phyloP scores from a whole-genome alignment of 2,113 vertebrate genomes.

The Melanerpes formicivorus region DNA sequence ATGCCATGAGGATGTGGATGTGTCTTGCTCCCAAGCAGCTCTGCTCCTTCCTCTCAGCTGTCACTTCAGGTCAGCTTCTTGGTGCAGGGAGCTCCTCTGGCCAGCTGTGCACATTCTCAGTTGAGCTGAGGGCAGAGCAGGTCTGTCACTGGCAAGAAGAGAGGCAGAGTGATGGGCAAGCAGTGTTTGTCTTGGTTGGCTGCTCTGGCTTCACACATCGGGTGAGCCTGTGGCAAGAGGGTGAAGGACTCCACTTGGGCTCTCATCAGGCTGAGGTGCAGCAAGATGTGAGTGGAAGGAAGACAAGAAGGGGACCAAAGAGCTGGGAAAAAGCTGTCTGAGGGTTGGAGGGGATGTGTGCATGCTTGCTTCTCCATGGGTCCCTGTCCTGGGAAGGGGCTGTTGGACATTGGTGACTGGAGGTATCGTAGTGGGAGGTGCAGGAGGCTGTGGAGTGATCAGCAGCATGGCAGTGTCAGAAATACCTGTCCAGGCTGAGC shows the following conservation, averaged over 20 bases:
- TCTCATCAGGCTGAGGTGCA: background rate
- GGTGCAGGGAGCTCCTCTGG: background rate
- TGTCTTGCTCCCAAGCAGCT: background rate
- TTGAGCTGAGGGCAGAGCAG: background rate
- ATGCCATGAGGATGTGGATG: rapidly evolving
- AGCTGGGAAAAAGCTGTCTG: background rate
- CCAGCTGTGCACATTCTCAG: background rate
- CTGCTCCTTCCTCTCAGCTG: background rate
- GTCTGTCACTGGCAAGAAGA: background rate
- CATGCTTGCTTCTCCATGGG: background rate
- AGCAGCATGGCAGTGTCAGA: background rate
- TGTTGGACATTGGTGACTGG: background rate
- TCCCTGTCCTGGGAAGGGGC: background rate
- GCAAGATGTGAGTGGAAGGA: background rate
- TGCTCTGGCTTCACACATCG: rapidly evolving
- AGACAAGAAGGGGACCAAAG: background rate
- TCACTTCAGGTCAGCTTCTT: background rate
- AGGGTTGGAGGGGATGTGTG: no score
- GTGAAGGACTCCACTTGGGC: background rate
- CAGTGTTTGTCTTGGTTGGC: background rate
- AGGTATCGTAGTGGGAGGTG: background rate
- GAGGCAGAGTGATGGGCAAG: background rate
- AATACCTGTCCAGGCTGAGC: background rate
- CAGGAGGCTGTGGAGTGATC: background rate
- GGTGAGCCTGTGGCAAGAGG: background rate